Conservation (phyloP, 2,888 invertebrate genomes). For the Chymomyza amoena region DNA sequence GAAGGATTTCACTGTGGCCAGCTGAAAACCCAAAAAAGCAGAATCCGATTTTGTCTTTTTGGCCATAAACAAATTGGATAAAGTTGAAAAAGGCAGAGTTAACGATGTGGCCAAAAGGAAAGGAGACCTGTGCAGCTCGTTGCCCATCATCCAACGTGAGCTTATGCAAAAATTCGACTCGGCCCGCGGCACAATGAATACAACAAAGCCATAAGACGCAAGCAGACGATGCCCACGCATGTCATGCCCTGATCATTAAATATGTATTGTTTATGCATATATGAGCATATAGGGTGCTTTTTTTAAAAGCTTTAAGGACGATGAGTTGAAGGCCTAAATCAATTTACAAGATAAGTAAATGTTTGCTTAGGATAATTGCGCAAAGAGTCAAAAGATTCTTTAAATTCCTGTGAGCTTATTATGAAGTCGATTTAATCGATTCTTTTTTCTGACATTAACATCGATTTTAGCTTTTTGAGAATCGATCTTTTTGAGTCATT, state of each 20-base stretch:
- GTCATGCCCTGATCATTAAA: neutral
- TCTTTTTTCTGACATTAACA: too few species aligned
- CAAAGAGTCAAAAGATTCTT: too few species aligned
- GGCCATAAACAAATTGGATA: neutral
- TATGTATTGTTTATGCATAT: conserved; percentile 7
- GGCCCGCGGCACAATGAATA: neutral
- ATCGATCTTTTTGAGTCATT: too few species aligned
- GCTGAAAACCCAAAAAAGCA: neutral
- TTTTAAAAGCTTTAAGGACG: conserved; percentile 1
- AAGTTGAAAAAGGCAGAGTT: neutral
- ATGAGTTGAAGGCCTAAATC: neutral
- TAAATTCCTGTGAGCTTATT: too few species aligned
- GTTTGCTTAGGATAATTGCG: too few species aligned
- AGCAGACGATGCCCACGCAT: conserved; percentile 17
- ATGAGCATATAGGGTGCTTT: conserved; percentile 17
- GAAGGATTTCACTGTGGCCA: neutral
- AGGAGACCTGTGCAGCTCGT: conserved; percentile 21
- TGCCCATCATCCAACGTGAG: conserved; percentile 31
- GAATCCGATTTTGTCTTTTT: neutral
- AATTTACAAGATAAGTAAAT: too few species aligned
- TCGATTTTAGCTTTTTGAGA: too few species aligned
- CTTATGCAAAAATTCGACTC: conserved; percentile 22
- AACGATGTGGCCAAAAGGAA: neutral
- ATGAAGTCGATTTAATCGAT: too few species aligned
- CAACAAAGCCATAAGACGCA: neutral